Percentiles rank a stretch among this genome's conserved stretches.
These are phyloP conservation scores for Nineta flava DNA, from an alignment of 2,888 invertebrate genomes.

Conservation along the genomic window DNA sequence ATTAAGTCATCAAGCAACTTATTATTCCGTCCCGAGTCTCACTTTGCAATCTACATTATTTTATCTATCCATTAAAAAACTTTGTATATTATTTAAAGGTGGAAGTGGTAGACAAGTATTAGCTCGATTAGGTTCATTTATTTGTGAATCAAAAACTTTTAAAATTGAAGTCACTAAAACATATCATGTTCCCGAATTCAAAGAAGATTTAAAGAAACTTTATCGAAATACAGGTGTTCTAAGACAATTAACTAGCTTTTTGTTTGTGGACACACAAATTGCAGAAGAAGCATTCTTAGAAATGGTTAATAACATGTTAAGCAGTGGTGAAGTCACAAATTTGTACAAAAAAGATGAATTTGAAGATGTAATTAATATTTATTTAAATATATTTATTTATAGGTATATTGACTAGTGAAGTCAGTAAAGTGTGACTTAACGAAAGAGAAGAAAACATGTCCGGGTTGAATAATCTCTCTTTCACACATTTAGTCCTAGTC, in stretches of 20 bases:
- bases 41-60: too few species aligned
- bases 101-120: slow-evolving; percentile 76
- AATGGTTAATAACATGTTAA: slow-evolving; percentile 76
- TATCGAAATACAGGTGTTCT: slow-evolving; percentile 62
- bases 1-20: too few species aligned
- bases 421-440: too few species aligned
- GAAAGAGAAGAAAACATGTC: too few species aligned
- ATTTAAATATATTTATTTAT: neutral
- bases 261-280: slow-evolving; percentile 77
- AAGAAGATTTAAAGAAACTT: slow-evolving; percentile 63
- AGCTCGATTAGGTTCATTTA: slow-evolving; percentile 58
- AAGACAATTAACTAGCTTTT: slow-evolving; percentile 56
- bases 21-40: too few species aligned
- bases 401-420: too few species aligned
- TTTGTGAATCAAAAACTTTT: slow-evolving; percentile 62
- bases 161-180: slow-evolving; percentile 66
- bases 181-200: slow-evolving; percentile 60
- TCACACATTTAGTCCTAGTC: too few species aligned
- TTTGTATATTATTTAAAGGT: too few species aligned
- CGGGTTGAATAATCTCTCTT: too few species aligned
- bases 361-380: slow-evolving; percentile 47
- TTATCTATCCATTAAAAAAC: too few species aligned
- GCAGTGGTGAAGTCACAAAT: slow-evolving; percentile 76
- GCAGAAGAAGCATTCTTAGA: slow-evolving; percentile 73
- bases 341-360: slow-evolving; percentile 79